These are phyloP conservation scores for Microplitis manilae DNA, from an alignment of 2,888 invertebrate genomes.

Conservation along the genomic window DNA sequence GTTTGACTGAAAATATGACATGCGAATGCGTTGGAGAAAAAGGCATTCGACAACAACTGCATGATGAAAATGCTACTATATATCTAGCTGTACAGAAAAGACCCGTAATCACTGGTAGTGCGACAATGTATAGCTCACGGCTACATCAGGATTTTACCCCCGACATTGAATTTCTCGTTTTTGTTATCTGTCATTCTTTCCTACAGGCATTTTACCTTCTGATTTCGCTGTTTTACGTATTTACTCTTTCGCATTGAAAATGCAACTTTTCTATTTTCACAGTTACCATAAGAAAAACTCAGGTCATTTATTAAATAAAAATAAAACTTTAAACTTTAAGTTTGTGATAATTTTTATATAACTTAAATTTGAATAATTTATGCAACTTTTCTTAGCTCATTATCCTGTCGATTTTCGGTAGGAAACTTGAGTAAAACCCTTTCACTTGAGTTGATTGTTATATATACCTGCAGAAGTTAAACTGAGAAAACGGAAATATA, in stretches of 20 bases:
- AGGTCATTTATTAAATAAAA: constrained; percentile 15
- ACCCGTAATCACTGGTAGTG: constrained; percentile 61
- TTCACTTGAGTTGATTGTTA: constrained; percentile 5
- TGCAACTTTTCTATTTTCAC: background rate
- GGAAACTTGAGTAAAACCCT: constrained; percentile 11
- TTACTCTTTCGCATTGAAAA: background rate
- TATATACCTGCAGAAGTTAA: background rate
- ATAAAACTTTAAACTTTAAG: constrained; percentile 14
- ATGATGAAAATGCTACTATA: constrained; percentile 28
- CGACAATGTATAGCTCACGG: constrained; percentile 58
- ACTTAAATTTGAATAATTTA: background rate
- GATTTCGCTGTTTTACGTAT: constrained; percentile 5
- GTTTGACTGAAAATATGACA: background rate
- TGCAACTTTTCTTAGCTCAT: constrained; percentile 3
- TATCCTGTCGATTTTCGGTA: constrained; percentile 30
- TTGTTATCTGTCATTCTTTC: constrained; percentile 26
- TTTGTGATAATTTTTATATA: background rate
- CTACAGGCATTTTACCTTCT: constrained; percentile 36
- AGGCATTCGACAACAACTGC: background rate
- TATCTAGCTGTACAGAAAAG: constrained; percentile 40
- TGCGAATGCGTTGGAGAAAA: background rate
- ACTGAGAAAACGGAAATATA: constrained; percentile 54
- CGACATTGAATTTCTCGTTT: constrained; percentile 36
- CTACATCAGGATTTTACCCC: constrained; percentile 47
- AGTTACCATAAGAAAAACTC: background rate